Percentiles rank a stretch among this genome's conserved stretches.
These are phyloP conservation scores for Drosophila mauritiana DNA, from an alignment of 1,140 invertebrate genomes.

Conservation along the genomic window DNA sequence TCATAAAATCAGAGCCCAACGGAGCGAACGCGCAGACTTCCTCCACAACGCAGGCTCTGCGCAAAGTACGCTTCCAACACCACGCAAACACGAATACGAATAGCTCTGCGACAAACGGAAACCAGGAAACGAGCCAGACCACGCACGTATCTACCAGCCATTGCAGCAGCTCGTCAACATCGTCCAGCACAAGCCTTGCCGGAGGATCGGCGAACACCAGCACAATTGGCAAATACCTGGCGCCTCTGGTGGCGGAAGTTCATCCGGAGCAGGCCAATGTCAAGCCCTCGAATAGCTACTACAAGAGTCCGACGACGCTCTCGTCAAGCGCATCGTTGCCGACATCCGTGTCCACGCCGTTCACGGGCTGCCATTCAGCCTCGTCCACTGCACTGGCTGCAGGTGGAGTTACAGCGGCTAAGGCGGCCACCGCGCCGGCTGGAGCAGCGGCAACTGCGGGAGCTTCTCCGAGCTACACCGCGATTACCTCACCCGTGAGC, in stretches of 20 bases:
- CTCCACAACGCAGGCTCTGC: constrained; percentile 59
- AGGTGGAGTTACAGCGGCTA: constrained; percentile 64
- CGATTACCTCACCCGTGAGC: constrained; percentile 61
- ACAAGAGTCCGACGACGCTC: constrained; percentile 78
- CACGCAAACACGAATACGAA: constrained; percentile 45
- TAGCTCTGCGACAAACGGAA: constrained; percentile 33
- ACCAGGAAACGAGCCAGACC: constrained; percentile 28
- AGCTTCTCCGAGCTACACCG: constrained; percentile 58
- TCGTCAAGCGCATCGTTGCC: constrained; percentile 81
- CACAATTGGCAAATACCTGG: constrained; percentile 75
- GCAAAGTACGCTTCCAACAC: constrained; percentile 74
- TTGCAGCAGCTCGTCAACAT: constrained; percentile 32
- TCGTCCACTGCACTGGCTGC: constrained; percentile 72
- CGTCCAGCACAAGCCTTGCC: constrained; percentile 54
- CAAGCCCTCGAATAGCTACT: constrained; percentile 59
- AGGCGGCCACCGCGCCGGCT: constrained; percentile 71
- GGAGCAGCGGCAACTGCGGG: constrained; percentile 49
- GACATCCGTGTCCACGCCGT: constrained; percentile 78
- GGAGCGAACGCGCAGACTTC: constrained; percentile 34
- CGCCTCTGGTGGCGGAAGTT: constrained; percentile 85
- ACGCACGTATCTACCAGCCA: constrained; percentile 26
- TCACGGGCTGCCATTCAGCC: constrained; percentile 78
- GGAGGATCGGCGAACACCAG: constrained; percentile 66
- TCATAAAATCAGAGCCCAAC: constrained; percentile 67
- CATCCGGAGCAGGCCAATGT: constrained; percentile 85